Percentiles rank a stretch among this genome's conserved stretches.
phyloP scores from a whole-genome alignment of 2,113 vertebrate genomes.

The Myotis davidii region DNA sequence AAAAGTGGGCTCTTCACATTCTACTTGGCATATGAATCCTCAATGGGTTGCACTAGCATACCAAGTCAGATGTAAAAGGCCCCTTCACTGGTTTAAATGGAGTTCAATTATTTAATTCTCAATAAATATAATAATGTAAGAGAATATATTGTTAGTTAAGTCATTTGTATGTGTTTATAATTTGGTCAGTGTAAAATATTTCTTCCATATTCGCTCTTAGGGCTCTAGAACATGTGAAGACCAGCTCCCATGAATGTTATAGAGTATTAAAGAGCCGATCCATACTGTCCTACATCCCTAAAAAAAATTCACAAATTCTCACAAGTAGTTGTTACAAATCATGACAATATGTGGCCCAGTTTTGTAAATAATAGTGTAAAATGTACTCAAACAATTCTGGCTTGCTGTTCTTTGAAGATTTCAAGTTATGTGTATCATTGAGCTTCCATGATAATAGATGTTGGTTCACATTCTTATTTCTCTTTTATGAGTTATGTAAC shows the following conservation, averaged over 20 bases:
- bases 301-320: background rate
- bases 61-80: background rate
- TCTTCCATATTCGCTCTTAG: background rate
- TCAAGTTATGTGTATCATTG: background rate
- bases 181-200: background rate
- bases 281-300: background rate
- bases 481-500: background rate
- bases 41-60: background rate
- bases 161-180: background rate
- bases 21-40: background rate
- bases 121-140: background rate
- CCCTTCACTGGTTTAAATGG: background rate
- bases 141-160: background rate
- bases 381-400: background rate
- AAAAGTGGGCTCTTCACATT: background rate
- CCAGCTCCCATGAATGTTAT: background rate
- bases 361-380: background rate
- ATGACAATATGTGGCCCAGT: background rate
- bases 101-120: background rate
- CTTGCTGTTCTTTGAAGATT: background rate
- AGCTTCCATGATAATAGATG: background rate
- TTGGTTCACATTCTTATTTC: background rate
- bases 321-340: background rate
- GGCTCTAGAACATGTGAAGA: background rate
- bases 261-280: background rate